phyloP scores from a whole-genome alignment of 2,797 vertebrate genomes.

The Microcaecilia unicolor region DNA sequence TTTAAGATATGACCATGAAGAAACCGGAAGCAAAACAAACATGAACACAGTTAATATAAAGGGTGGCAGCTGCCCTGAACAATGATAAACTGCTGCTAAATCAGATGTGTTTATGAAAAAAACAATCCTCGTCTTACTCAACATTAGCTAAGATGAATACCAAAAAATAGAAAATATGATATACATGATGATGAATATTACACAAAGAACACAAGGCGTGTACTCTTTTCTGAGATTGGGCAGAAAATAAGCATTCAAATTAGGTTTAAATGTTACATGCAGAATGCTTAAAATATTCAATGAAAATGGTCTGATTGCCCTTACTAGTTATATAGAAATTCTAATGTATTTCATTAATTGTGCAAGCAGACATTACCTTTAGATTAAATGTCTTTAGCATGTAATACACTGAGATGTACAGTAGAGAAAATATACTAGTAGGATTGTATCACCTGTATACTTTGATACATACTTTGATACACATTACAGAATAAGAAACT shows the following conservation, averaged over 20 bases:
- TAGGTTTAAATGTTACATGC: slow-evolving; percentile 98
- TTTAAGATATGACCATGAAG: slow-evolving; percentile 52
- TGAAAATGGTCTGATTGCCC: slow-evolving; percentile 90
- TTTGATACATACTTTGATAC: too few relatives aligned
- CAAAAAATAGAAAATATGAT: slow-evolving; percentile 56
- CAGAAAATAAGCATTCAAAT: slow-evolving; percentile 98
- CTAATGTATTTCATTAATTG: slow-evolving; percentile 67
- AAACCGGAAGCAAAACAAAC: slow-evolving; percentile 45
- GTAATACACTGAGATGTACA: slow-evolving; percentile 23
- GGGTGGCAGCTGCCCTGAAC: slow-evolving; percentile 54
- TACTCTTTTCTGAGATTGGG: slow-evolving; percentile 80
- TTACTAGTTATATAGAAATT: slow-evolving; percentile 91
- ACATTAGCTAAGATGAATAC: slow-evolving; percentile 52
- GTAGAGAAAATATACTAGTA: slow-evolving; percentile 33
- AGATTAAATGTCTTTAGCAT: slow-evolving; percentile 37
- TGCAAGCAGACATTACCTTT: slow-evolving; percentile 40
- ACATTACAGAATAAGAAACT: slow-evolving; percentile 26
- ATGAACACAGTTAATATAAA: slow-evolving; percentile 28
- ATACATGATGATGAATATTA: slow-evolving; percentile 80
- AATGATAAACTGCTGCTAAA: slow-evolving; percentile 67
- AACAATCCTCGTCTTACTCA: slow-evolving; percentile 57
- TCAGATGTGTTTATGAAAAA: slow-evolving; percentile 70
- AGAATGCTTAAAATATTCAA: slow-evolving; percentile 98
- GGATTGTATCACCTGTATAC: slow-evolving; percentile 33
- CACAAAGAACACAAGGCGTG: slow-evolving; percentile 84